These are phyloP conservation scores for Minunthozetes semirufus DNA, from an alignment of 2,888 invertebrate genomes.

Conservation along the genomic window DNA sequence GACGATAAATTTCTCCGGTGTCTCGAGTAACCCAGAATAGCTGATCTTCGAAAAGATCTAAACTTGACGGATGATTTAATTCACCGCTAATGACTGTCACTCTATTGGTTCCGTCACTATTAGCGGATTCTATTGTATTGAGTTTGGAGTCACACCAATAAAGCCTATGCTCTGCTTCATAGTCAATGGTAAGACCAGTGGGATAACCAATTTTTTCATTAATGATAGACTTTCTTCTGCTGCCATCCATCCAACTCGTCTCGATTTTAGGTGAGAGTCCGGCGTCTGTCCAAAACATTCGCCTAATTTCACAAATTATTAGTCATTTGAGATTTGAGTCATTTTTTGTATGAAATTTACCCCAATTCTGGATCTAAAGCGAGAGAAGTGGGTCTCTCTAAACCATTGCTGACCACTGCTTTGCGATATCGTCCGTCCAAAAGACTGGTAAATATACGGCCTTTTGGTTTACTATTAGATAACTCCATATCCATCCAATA, in stretches of 20 bases:
- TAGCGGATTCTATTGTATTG: conserved; percentile 78
- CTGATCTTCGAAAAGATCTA: conserved; percentile 89
- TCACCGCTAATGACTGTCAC: conserved; percentile 58
- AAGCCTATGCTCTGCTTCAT: conserved; percentile 71
- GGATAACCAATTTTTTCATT: conserved; percentile 77
- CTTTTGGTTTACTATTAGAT: conserved; percentile 52
- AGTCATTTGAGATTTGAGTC: background rate
- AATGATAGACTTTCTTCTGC: conserved; percentile 71
- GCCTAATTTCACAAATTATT: conserved; percentile 52
- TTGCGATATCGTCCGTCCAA: conserved; percentile 81
- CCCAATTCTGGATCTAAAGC: conserved; percentile 63
- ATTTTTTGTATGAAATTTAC: conserved; percentile 43
- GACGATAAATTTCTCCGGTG: conserved; percentile 74
- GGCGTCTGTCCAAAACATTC: conserved; percentile 88
- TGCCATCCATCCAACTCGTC: conserved; percentile 93
- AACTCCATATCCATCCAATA: conserved; percentile 86
- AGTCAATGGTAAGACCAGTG: conserved; percentile 81
- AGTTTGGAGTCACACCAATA: conserved; percentile 95
- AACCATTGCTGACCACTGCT: conserved; percentile 60
- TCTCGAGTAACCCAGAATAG: conserved; percentile 89
- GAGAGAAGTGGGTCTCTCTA: conserved; percentile 80
- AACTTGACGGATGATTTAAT: conserved; percentile 63
- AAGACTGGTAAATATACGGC: conserved; percentile 71
- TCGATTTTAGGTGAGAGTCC: conserved; percentile 84
- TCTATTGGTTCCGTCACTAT: conserved; percentile 69